These are phyloP conservation scores for Onthophagus taurus DNA, from an alignment of 1,140 invertebrate species.

Conservation along the genomic window DNA sequence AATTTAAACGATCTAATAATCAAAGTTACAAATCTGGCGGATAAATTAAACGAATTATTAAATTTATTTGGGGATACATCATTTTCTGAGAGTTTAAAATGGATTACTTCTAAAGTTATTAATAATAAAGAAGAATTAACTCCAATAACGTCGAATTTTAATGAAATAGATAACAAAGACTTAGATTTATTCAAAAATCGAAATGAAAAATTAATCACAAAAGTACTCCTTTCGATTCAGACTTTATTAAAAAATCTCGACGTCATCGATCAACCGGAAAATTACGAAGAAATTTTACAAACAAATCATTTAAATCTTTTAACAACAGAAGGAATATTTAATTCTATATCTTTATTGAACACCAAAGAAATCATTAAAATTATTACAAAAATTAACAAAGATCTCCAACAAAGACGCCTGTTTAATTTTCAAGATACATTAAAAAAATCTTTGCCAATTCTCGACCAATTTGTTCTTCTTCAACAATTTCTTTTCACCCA, in stretches of 20 bases:
- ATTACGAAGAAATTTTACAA: constrained; percentile 40
- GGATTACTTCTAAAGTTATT: constrained; percentile 17
- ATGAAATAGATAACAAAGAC: constrained; percentile 17
- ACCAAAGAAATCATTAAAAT: constrained; percentile 2
- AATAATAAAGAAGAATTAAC: constrained; percentile 11
- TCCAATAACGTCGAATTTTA: not conserved
- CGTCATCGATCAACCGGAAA: constrained; percentile 1
- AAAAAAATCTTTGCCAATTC: constrained; percentile 48
- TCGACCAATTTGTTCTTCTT: constrained; percentile 67
- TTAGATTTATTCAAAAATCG: constrained; percentile 34
- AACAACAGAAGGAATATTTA: constrained; percentile 48
- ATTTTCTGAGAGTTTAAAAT: constrained; percentile 19
- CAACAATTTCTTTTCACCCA: constrained; percentile 70
- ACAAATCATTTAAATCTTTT: constrained; percentile 54
- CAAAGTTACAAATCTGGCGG: constrained; percentile 29
- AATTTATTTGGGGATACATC: constrained; percentile 20
- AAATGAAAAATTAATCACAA: constrained; percentile 49
- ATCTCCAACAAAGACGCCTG: constrained; percentile 1
- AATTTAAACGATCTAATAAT: constrained; percentile 22
- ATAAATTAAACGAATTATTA: constrained; percentile 29
- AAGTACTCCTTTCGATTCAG: constrained; percentile 55
- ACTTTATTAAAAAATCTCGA: constrained; percentile 51
- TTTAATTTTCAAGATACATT: not conserved
- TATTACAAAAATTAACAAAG: constrained; percentile 3
- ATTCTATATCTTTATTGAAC: constrained; percentile 38